These are phyloP conservation scores for Neotoma lepida DNA, from an alignment of 2,113 vertebrate species.

Conservation along the genomic window DNA sequence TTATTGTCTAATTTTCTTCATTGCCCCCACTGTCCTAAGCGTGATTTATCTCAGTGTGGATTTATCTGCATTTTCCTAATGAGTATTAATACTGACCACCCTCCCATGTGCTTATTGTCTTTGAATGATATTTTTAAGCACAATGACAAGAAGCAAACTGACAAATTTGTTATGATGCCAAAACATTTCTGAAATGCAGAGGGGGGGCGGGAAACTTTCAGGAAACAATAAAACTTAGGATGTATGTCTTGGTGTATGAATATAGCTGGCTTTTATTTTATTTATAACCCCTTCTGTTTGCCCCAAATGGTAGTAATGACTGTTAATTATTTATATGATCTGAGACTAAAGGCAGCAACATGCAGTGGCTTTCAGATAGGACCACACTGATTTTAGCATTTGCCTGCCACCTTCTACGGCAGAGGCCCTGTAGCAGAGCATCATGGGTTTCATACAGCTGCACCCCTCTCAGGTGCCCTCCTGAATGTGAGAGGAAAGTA, in stretches of 20 bases:
- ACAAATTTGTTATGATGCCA: not conserved
- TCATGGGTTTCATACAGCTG: not conserved
- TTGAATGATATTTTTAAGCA: conserved; percentile 1
- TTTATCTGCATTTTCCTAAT: not conserved
- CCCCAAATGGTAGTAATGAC: not conserved
- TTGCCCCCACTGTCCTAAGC: not conserved
- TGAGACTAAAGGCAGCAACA: not conserved
- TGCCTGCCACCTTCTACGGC: not conserved
- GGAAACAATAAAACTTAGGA: not conserved
- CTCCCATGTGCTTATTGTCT: not conserved
- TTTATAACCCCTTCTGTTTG: not conserved
- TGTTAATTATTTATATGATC: not conserved
- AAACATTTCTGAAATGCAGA: conserved; percentile 34
- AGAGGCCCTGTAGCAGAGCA: not conserved
- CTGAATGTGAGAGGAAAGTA: not conserved
- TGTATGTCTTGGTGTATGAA: not conserved
- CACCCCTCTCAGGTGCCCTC: no score
- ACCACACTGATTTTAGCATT: not conserved
- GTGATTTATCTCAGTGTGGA: not conserved
- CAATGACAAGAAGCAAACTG: not conserved
- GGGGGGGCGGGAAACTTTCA: not conserved
- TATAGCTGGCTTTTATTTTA: not conserved
- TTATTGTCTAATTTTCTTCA: not conserved
- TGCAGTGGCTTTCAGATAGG: fast-evolving
- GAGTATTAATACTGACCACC: not conserved